These are phyloP conservation scores for Rhopalosiphum padi DNA, from an alignment of 1,140 invertebrate species.

Conservation along the genomic window DNA sequence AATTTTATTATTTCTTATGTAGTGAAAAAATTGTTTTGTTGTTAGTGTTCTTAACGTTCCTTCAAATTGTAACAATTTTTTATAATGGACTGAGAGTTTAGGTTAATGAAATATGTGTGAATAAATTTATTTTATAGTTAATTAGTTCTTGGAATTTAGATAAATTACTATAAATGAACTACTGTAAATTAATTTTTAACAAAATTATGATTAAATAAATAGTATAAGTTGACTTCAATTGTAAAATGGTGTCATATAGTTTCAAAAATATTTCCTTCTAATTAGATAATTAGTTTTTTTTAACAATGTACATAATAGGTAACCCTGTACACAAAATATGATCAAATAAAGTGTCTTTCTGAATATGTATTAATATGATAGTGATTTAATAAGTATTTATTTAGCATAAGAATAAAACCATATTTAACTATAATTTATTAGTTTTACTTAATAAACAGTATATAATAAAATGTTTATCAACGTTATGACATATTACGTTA, in stretches of 20 bases:
- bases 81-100: background rate
- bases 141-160: background rate
- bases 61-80: background rate
- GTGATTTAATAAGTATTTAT: background rate
- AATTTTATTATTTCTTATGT: background rate
- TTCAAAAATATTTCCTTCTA: conserved; percentile 16
- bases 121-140: background rate
- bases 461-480: background rate
- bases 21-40: background rate
- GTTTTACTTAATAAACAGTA: background rate
- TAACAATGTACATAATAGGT: background rate
- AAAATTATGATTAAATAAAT: background rate
- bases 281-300: background rate
- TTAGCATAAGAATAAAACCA: background rate
- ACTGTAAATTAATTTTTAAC: background rate
- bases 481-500: background rate
- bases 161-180: background rate
- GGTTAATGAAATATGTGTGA: background rate
- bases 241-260: background rate
- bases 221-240: background rate
- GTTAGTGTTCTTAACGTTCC: background rate
- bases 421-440: background rate
- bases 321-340: conserved; percentile 10
- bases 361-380: background rate
- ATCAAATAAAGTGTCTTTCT: conserved; percentile 9